Evolutionary conservation across 2,888 invertebrate species (phyloP).

Genomic region (Eupithecia dodoneata): DNA sequence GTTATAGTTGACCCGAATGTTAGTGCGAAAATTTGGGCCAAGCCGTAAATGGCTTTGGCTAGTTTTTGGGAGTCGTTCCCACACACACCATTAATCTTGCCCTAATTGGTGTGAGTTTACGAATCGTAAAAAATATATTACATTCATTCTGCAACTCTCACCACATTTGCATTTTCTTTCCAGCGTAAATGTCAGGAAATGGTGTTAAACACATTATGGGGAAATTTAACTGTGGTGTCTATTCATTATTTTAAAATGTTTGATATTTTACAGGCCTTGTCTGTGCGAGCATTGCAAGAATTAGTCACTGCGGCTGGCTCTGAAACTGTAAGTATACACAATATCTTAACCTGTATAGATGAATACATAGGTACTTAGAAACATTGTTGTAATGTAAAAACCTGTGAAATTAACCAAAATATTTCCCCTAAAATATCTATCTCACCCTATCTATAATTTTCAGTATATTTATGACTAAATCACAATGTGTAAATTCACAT

Average conservation of each 20-base stretch:
- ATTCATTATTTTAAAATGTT: background rate
- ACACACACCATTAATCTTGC: too few species aligned
- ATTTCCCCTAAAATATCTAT: slow-evolving; percentile 61
- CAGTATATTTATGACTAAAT: slow-evolving; percentile 58
- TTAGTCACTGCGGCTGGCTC: slow-evolving; percentile 97
- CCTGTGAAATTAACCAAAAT: slow-evolving; percentile 67
- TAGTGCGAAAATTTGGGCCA: background rate
- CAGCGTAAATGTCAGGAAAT: background rate
- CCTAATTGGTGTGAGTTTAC: too few species aligned
- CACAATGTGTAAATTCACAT: slow-evolving; percentile 48
- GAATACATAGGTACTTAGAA: slow-evolving; percentile 6
- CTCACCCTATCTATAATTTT: slow-evolving; percentile 62
- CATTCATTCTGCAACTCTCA: too few species aligned
- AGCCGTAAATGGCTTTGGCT: background rate
- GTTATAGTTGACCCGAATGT: background rate
- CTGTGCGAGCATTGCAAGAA: slow-evolving; percentile 99
- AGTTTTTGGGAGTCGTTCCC: background rate
- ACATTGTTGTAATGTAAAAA: slow-evolving; percentile 21
- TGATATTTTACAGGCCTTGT: slow-evolving; percentile 88
- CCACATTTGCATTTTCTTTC: background rate
- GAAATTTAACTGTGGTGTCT: background rate
- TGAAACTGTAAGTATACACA: slow-evolving; percentile 90
- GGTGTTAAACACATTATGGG: background rate
- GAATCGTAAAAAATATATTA: too few species aligned
- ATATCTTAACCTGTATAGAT: slow-evolving; percentile 17